Percentiles rank a stretch among this genome's conserved stretches.
These are phyloP conservation scores for Carcina quercana DNA, from an alignment of 2,888 invertebrate species.

Conservation along the genomic window DNA sequence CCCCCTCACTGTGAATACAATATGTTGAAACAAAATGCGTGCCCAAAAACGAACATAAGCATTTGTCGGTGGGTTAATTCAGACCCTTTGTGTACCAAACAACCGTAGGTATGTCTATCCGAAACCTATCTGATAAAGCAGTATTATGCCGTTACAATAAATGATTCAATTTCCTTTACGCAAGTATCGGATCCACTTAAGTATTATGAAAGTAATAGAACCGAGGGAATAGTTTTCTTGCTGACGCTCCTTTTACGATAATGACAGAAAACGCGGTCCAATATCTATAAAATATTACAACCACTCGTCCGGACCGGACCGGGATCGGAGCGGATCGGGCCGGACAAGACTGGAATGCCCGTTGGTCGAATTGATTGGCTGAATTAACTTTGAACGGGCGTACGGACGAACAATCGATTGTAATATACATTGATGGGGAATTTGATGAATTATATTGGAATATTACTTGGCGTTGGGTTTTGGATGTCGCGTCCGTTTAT, in stretches of 20 bases:
- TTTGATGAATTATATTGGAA: conserved; percentile 2
- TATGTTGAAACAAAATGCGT: too few species aligned
- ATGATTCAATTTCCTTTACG: conserved; percentile 71
- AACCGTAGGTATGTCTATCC: conserved; percentile 52
- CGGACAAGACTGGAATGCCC: conserved; percentile 21
- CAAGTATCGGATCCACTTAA: conserved; percentile 71
- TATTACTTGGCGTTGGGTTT: too few species aligned
- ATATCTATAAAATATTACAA: conserved; percentile 69
- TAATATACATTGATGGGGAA: conserved; percentile 21
- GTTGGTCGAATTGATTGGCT: conserved; percentile 47
- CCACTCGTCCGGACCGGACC: conserved; percentile 27
- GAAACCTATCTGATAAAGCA: conserved; percentile 65
- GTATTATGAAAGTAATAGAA: conserved; percentile 71
- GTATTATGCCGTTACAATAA: conserved; percentile 67
- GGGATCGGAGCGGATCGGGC: conserved; percentile 22
- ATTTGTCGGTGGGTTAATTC: conserved; percentile 26
- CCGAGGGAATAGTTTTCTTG: conserved; percentile 70
- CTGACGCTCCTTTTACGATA: conserved; percentile 73
- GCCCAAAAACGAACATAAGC: conserved; percentile 8
- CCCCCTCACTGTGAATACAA: too few species aligned
- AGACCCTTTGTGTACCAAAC: conserved; percentile 39
- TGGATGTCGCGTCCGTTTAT: too few species aligned
- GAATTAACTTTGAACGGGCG: conserved; percentile 47
- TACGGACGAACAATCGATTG: conserved; percentile 16
- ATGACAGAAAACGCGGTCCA: conserved; percentile 69